These are phyloP conservation scores for Tineola bisselliella DNA, from an alignment of 2,888 invertebrate species.

Conservation along the genomic window DNA sequence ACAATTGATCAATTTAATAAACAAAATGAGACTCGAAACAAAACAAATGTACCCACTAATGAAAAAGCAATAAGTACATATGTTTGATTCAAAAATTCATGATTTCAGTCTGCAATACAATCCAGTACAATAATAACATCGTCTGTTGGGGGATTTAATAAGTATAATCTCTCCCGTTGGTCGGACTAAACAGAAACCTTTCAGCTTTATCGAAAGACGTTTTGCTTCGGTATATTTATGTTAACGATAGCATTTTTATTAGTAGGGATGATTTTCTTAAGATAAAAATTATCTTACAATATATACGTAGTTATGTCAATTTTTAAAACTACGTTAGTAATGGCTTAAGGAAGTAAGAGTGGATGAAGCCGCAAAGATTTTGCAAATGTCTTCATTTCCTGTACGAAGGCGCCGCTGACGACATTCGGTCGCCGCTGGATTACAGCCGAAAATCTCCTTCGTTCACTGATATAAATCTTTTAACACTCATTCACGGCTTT, in stretches of 20 bases:
- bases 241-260: neutral
- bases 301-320: too few relatives aligned
- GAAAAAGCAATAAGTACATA: slow-evolving; percentile 30
- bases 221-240: neutral
- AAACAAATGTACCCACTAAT: slow-evolving; percentile 30
- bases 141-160: slow-evolving; percentile 21
- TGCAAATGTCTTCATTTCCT: slow-evolving; percentile 56
- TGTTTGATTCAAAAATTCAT: slow-evolving; percentile 21
- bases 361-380: slow-evolving; percentile 15
- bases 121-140: slow-evolving; percentile 19
- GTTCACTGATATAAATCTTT: slow-evolving; percentile 61
- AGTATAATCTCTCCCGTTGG: slow-evolving; percentile 20
- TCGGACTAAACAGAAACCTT: slow-evolving; percentile 10
- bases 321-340: neutral
- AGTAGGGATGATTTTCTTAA: too few relatives aligned
- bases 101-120: neutral
- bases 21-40: neutral
- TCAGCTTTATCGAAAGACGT: slow-evolving; percentile 4
- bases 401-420: slow-evolving; percentile 21
- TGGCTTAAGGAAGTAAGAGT: neutral
- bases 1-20: neutral
- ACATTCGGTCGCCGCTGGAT: slow-evolving; percentile 22
- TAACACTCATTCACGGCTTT: slow-evolving; percentile 56
- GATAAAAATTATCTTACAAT: too few relatives aligned
- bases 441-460: slow-evolving; percentile 37